These are phyloP conservation scores for Antheraea pernyi DNA, from an alignment of 1,140 invertebrate species.

Conservation along the genomic window DNA sequence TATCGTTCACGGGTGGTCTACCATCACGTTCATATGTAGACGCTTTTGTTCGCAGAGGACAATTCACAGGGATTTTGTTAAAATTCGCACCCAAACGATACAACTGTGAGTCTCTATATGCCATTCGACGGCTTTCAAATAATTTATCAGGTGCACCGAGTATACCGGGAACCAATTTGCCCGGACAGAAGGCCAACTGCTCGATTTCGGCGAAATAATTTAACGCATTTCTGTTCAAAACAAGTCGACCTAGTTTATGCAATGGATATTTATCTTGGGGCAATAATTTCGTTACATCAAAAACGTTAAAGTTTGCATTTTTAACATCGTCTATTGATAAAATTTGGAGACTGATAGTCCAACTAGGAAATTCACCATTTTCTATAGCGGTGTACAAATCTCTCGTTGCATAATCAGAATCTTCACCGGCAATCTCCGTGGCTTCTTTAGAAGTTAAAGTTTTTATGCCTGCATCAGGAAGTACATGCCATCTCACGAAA, in stretches of 20 bases:
- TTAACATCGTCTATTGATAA: conserved; percentile 73
- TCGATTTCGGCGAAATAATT: conserved; percentile 94
- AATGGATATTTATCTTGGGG: conserved; percentile 89
- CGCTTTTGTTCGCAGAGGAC: conserved; percentile 79
- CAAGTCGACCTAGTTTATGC: conserved; percentile 89
- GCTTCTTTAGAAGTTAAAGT: conserved; percentile 80
- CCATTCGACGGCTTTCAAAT: conserved; percentile 84
- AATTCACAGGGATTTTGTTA: conserved; percentile 92
- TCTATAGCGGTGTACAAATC: conserved; percentile 88
- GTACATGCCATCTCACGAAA: conserved; percentile 86
- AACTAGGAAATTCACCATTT: conserved; percentile 83
- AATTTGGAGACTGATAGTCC: conserved; percentile 80
- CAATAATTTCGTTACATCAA: conserved; percentile 88
- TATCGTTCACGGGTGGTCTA: conserved; percentile 80
- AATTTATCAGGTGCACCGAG: conserved; percentile 92
- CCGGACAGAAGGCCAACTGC: conserved; percentile 91
- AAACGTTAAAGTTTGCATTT: conserved; percentile 78
- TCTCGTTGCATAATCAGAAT: conserved; percentile 85
- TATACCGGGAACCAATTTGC: conserved; percentile 91
- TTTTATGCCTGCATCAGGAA: conserved; percentile 85
- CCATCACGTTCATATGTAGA: conserved; percentile 87
- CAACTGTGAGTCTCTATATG: conserved; percentile 93
- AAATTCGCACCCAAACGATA: conserved; percentile 93
- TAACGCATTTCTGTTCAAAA: conserved; percentile 88
- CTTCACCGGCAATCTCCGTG: conserved; percentile 77